phyloP scores from a whole-genome alignment of 2,113 vertebrate species.

The Sander lucioperca region DNA sequence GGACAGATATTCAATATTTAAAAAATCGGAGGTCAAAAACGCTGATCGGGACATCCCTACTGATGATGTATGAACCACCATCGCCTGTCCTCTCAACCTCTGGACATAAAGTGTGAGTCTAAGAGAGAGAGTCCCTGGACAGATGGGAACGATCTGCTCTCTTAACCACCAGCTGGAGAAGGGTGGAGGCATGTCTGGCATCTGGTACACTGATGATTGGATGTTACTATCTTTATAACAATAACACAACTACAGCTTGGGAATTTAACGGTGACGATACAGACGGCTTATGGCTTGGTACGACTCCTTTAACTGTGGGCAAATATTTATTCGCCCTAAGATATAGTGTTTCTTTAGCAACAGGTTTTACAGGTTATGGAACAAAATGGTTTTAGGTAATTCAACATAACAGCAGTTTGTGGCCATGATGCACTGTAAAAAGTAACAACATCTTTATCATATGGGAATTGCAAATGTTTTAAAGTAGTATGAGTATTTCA shows the following conservation, averaged over 20 bases:
- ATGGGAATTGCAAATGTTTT: no score
- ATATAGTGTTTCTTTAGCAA: background rate
- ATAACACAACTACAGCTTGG: background rate
- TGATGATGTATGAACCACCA: conserved; percentile 29
- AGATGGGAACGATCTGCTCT: conserved; percentile 49
- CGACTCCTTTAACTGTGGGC: background rate
- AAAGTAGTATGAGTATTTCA: no score
- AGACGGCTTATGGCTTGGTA: background rate
- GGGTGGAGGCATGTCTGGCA: background rate
- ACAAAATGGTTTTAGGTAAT: no score
- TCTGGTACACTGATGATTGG: conserved; percentile 5
- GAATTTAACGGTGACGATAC: background rate
- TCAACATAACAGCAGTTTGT: no score
- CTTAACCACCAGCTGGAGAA: conserved; percentile 21
- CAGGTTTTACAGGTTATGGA: background rate
- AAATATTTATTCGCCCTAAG: background rate
- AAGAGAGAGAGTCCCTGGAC: background rate
- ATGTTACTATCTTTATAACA: background rate
- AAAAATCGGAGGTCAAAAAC: no score
- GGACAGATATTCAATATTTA: no score
- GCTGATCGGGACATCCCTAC: no score
- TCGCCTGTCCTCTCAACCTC: conserved; percentile 37
- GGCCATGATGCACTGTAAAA: no score
- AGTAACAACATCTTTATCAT: no score
- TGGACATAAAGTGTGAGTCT: conserved; percentile 9